A percentile compares a stretch with the other conserved stretches of the same genome.
phyloP scores from a whole-genome alignment of 2,113 vertebrate species.

The Rhea americana region DNA sequence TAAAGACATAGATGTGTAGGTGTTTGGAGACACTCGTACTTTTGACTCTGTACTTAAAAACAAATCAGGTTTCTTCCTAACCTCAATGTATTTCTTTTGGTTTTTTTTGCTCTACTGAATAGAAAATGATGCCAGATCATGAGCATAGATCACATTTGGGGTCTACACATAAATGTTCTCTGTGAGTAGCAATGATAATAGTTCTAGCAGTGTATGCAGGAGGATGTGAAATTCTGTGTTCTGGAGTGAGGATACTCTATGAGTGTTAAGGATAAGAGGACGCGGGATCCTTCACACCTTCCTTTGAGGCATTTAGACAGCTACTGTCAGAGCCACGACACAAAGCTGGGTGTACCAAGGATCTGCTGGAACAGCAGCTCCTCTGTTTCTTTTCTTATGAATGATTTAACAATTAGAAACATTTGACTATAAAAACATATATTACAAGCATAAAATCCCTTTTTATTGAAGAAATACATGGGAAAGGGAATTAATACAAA shows the following conservation, averaged over 20 bases:
- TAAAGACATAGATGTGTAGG: neutral
- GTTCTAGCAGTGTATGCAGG: neutral
- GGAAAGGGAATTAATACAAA: neutral
- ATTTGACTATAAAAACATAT: neutral
- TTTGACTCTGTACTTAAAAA: neutral
- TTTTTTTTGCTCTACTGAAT: neutral
- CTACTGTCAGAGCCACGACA: neutral
- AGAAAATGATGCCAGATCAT: neutral
- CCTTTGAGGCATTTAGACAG: neutral
- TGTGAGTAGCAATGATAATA: neutral
- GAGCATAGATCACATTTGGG: neutral
- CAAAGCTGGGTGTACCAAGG: too few species aligned
- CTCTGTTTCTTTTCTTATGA: neutral
- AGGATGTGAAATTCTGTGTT: neutral
- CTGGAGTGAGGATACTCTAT: neutral
- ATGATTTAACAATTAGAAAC: neutral
- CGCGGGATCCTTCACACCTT: neutral
- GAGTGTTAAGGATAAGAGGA: neutral
- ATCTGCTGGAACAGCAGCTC: neutral
- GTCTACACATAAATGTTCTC: neutral
- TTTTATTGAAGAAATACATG: neutral
- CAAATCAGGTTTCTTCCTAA: neutral
- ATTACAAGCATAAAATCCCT: neutral
- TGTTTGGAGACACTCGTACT: neutral
- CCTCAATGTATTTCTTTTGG: fast-evolving